Conservation (phyloP, 1,140 invertebrate genomes). For the Liolophura sinensis region DNA sequence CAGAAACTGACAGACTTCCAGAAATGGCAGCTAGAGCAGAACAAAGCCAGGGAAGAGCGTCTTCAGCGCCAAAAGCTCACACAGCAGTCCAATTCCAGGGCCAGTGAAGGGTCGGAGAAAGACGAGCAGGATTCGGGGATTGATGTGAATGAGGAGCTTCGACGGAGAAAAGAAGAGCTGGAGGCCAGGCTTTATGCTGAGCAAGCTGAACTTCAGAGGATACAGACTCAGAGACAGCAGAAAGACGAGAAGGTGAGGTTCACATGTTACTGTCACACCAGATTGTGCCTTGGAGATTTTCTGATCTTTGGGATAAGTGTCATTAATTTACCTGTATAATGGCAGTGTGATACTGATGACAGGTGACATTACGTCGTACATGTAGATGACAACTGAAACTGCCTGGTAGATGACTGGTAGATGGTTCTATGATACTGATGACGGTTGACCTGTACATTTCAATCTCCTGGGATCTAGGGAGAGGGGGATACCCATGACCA, state of each 20-base stretch:
- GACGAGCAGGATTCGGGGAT: background rate
- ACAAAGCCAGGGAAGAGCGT: constrained; percentile 28
- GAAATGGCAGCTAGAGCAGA: constrained; percentile 48
- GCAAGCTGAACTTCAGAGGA: constrained; percentile 29
- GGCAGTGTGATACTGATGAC: too few relatives aligned
- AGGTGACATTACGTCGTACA: too few relatives aligned
- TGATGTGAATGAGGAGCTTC: constrained; percentile 36
- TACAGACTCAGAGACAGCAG: constrained; percentile 27
- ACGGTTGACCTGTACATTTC: too few relatives aligned
- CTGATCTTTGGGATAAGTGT: too few relatives aligned
- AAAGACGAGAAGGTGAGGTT: constrained; percentile 35
- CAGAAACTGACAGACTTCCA: constrained; percentile 41
- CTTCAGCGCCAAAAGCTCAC: constrained; percentile 17
- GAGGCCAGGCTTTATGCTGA: constrained; percentile 27
- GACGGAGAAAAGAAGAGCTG: constrained; percentile 40
- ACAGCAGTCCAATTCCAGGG: background rate
- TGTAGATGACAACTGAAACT: too few relatives aligned
- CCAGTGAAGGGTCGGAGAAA: background rate
- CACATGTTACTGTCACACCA: background rate
- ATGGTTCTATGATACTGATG: too few relatives aligned
- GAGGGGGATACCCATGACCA: too few relatives aligned
- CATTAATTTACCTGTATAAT: too few relatives aligned
- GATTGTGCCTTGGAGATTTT: too few relatives aligned
- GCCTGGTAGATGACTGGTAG: too few relatives aligned
- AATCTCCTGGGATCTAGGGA: too few relatives aligned